Base-by-base conservation (phyloP, 2,888 invertebrate species). In the Pediacus dermestoides region DNA sequence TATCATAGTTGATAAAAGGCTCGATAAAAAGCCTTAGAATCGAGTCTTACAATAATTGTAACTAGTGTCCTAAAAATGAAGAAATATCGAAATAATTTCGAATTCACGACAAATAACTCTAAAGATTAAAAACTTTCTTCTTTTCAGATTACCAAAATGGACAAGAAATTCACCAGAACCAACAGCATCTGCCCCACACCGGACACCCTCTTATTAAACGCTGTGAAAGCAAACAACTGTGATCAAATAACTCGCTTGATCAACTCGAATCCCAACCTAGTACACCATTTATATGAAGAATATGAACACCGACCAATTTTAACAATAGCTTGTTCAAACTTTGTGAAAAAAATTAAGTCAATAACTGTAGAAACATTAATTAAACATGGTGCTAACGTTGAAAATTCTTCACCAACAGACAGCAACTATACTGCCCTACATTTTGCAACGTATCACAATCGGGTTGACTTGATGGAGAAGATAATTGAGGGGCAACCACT, bases 381-480 rank as follows among this genome's bases (percentile, higher is more conserved):
- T 7, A 71, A 76, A 38, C 64, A 75, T 34, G 80, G 80, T 40
- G 82, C 80, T 0, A 71, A 81, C 59, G 74, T 80, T 0, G 79
- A 80, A n/a, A n/a, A n/a, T n/a, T n/a, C 49, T 72, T 66, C 50
- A 55, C 77, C 1, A 80, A 44, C 30, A 55, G 57, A 14, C 39
- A 50, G 44, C 70, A 70, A 2, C 73, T 76, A 34, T 71, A 74
- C 9, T 75, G 79, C 82, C 0, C 70, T 85, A 44, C 83, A 85
- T 63, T 78, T 79, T 42, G 81, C 81, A 9, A 49, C 80, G 14
- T 70, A 73, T 28, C 40, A 42, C n/a, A 34, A 45, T 27, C 42
- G 39, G 34, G 48, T 44, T 4, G 47, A 54, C 26, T 9, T 15
- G 3, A 2, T 31, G n/a, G n/a, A 15, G 15, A 10, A 4, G 4